Percentiles rank a stretch among this genome's conserved stretches.
phyloP scores from a whole-genome alignment of 1,140 invertebrate genomes.

The Panulirus ornatus region DNA sequence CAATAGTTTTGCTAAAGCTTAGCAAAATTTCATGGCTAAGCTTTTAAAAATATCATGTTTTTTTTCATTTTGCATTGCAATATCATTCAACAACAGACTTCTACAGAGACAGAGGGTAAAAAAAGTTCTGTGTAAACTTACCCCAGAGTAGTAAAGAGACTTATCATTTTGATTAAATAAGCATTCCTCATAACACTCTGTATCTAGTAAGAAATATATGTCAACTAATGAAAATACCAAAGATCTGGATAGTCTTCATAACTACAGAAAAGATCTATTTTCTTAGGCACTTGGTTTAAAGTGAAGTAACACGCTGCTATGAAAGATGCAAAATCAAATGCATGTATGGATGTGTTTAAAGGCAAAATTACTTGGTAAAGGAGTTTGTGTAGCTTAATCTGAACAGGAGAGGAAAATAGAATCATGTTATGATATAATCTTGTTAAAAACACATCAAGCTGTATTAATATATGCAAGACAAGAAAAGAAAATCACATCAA shows the following conservation, averaged over 20 bases:
- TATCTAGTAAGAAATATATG: not conserved
- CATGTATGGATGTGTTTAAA: not conserved
- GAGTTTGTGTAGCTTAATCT: not conserved
- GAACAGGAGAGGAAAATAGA: too few species aligned
- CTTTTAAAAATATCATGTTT: conserved; percentile 16
- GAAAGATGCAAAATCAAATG: not conserved
- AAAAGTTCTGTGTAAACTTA: not conserved
- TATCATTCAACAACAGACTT: too few species aligned
- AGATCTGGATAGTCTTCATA: not conserved
- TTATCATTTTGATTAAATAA: not conserved
- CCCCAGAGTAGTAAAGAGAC: not conserved
- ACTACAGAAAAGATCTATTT: not conserved
- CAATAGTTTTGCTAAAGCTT: not conserved
- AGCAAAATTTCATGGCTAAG: not conserved
- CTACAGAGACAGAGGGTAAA: too few species aligned
- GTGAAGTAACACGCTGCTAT: not conserved
- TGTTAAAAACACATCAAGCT: too few species aligned
- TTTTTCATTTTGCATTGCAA: too few species aligned
- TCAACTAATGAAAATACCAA: not conserved
- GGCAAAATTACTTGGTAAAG: not conserved
- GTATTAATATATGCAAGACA: too few species aligned
- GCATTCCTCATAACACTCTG: not conserved
- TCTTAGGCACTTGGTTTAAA: conserved; percentile 5
- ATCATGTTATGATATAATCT: too few species aligned
- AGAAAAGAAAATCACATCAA: too few species aligned